Evolutionary conservation across 1,140 invertebrate species (phyloP).

Genomic region (Drosophila willistoni): DNA sequence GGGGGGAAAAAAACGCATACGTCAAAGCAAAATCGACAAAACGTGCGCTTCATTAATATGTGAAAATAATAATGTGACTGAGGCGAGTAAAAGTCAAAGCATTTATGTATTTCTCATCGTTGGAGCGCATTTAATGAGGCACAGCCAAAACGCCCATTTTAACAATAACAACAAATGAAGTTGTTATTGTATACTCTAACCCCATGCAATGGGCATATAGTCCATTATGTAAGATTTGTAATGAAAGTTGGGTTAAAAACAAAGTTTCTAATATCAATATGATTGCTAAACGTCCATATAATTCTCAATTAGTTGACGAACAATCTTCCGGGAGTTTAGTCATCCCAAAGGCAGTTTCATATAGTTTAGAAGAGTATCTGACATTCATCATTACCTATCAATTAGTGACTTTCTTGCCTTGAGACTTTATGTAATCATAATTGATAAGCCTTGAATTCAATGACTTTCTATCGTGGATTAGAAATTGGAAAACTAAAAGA

Average conservation of each 20-base stretch:
- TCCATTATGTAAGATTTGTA: not conserved
- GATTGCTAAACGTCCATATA: not conserved
- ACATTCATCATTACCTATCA: not conserved
- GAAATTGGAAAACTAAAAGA: conserved; percentile 42
- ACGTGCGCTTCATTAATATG: conserved; percentile 74
- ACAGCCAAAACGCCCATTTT: conserved; percentile 44
- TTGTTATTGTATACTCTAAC: not conserved
- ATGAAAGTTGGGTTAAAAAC: not conserved
- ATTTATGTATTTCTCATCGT: conserved; percentile 17
- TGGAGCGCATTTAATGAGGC: conserved; percentile 60
- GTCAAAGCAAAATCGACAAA: conserved; percentile 49
- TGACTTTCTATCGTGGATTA: conserved; percentile 60
- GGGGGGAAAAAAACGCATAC: conserved; percentile 10
- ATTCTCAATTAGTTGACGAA: not conserved
- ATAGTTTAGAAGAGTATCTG: not conserved
- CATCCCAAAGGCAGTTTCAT: too few relatives aligned
- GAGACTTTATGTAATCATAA: conserved; percentile 34
- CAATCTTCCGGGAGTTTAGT: not conserved
- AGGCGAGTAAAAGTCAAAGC: conserved; percentile 24
- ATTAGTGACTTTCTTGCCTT: conserved; percentile 24
- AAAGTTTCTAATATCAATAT: too few relatives aligned
- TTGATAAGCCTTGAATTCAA: conserved; percentile 45
- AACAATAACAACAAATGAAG: conserved; percentile 24
- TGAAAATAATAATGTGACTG: conserved; percentile 67
- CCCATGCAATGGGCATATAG: not conserved